Base-by-base conservation (phyloP, 2,113 vertebrate species). In the Pangasianodon hypophthalmus region DNA sequence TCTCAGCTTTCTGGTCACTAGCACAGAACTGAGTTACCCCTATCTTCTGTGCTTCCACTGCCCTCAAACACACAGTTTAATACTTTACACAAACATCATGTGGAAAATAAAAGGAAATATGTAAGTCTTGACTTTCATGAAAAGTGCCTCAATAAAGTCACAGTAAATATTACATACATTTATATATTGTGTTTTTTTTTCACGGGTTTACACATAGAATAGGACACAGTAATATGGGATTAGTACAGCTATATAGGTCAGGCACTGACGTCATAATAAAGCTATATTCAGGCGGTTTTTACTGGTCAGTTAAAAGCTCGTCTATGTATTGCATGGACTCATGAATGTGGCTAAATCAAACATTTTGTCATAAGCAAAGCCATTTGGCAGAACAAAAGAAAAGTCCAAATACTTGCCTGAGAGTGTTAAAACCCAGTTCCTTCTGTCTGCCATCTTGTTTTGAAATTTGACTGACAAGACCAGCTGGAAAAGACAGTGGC, bases 361-460 rank as follows among this genome's bases (percentile, higher is more conserved):
- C 29, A 26, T 71, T 8, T 0, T 14, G 19, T 62, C 7, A 85
- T 1, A 24, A 50, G 18, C 32, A 0, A 18, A 0, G 0, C 16
- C 1, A 3, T 64, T 85, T 18, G 13, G 46, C 10, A 4, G 2
- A 52, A 52, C 19, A 0, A 24, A 50, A 52, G 14, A 2, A 79
- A 86, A 83, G 44, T 64, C 82, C 87, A 73, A 54, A 21, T 92
- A 96, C 96, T 96, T 94, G 95, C 96, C 96, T 95, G 95, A 91
- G 41, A 95, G 46, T 82, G 92, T 88, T 92, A 95, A 89, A 90
- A 93, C 16, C 94, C 94, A 94, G 93, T 91, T 94, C 91, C 90
- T 5, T 84, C 82, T 84, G 88, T 91, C 94, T 93, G 95, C 96
- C 96, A 96, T 96, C 92, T 96, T 96, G 95, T 91, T 95, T 92